These are phyloP conservation scores for Drosophila subsilvestris DNA, from an alignment of 2,888 invertebrate species.

Conservation along the genomic window DNA sequence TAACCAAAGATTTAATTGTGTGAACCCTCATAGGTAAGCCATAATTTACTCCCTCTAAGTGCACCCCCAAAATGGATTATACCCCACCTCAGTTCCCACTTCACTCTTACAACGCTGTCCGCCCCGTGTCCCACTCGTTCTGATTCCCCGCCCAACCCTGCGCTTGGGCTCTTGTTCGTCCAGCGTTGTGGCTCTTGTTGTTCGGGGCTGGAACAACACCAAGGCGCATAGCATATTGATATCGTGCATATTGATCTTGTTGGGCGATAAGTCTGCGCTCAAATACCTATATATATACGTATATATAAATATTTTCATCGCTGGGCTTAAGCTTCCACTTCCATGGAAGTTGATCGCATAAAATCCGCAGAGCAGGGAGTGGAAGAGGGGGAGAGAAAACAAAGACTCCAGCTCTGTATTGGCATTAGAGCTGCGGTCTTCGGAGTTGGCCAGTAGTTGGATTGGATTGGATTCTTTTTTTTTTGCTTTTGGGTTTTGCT, in stretches of 20 bases:
- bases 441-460: constrained; percentile 62
- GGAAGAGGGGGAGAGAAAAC: constrained; percentile 26
- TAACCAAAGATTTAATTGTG: too few relatives aligned
- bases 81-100: background rate
- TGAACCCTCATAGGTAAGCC: too few relatives aligned
- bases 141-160: constrained; percentile 20
- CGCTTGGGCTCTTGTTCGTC: constrained; percentile 13
- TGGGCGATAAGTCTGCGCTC: constrained; percentile 80
- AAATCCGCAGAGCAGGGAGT: constrained; percentile 50
- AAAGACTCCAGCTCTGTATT: constrained; percentile 42
- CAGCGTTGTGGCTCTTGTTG: constrained; percentile 35
- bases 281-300: constrained; percentile 55
- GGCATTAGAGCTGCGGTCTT: constrained; percentile 57
- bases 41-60: too few relatives aligned
- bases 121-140: background rate
- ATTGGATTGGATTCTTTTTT: constrained; percentile 46
- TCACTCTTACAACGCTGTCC: background rate
- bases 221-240: constrained; percentile 83
- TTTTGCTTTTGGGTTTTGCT: constrained; percentile 33
- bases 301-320: constrained; percentile 72
- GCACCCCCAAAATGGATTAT: background rate
- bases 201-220: constrained; percentile 53
- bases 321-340: constrained; percentile 81
- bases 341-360: constrained; percentile 81
- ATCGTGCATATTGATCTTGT: constrained; percentile 84